These are phyloP conservation scores for Heliconius hermathena DNA, from an alignment of 1,140 invertebrate genomes.

Conservation along the genomic window DNA sequence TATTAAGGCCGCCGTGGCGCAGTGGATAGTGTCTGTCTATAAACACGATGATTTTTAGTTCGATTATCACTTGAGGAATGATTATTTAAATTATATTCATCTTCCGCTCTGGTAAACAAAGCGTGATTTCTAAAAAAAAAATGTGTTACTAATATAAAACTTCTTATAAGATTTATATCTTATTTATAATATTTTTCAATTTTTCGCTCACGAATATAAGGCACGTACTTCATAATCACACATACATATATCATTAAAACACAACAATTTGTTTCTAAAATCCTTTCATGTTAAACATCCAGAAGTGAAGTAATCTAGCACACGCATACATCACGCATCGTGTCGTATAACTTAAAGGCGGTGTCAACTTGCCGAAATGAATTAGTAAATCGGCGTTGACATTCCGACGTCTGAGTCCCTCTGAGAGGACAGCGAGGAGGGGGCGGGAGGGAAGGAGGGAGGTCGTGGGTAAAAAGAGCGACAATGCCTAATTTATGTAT, in stretches of 20 bases:
- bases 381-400: constrained; percentile 76
- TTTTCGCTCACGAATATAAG: neutral
- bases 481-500: constrained; percentile 74
- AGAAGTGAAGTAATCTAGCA: neutral
- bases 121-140: too few relatives aligned
- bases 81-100: too few relatives aligned
- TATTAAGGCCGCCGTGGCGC: neutral
- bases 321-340: constrained; percentile 27
- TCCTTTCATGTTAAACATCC: neutral
- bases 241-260: neutral
- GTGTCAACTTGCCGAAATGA: constrained; percentile 61
- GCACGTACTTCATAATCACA: neutral
- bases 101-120: too few relatives aligned
- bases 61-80: too few relatives aligned
- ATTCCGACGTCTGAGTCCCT: constrained; percentile 54
- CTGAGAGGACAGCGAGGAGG: neutral
- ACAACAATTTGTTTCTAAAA: neutral
- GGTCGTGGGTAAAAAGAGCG: constrained; percentile 56
- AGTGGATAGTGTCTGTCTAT: too few relatives aligned
- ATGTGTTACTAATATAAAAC: too few relatives aligned
- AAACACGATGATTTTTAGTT: too few relatives aligned
- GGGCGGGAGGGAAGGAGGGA: neutral
- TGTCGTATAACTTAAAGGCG: constrained; percentile 50
- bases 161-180: too few relatives aligned
- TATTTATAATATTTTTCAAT: neutral